Evolutionary conservation across 2,888 invertebrate genomes (phyloP), one percentile per base, ranked within the genome.

Genomic region (Plusia festucae): DNA sequence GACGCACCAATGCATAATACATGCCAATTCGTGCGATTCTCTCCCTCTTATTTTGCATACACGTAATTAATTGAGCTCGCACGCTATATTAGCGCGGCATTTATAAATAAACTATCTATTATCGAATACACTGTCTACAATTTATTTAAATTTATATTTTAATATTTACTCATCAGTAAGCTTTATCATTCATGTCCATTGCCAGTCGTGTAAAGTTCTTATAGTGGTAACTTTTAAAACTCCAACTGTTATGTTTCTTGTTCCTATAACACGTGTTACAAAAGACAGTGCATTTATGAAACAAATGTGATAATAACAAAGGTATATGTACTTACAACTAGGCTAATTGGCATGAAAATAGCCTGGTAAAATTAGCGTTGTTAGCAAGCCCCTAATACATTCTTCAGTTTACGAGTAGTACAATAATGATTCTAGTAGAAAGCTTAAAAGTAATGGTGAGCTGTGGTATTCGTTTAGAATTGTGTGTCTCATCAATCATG

Each of bases 1-100:
- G 82, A 82, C 77, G 81, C 81, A 72, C 82, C 82, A 79, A 82
- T 78, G 76, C 66, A 78, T 77, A 76, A 61, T 72, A 69, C 68
- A 72, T 72, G 58, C 53, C 44, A 69, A 70, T 81, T 84, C 80
- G 82, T 82, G 85, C 85, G 82, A 87, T 79, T 76, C 71, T 70
- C 73, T 84, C 68, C 66, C 52, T 51, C 60, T 58, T 66, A 46
- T 76, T 87, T 86, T 88, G 83, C 85, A 85, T 87, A 68, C 51
- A 73, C 74, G 73, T 59, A 67, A 65, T 76, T 63, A 65, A 72
- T 76, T 46, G 44, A 60, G 60, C 27, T 59, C 32, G 56, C 76
- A 68, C 61, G 77, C 74, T 72, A 77, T 75, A 64, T 74, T 65
- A 69, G 53, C 65, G 55, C 70, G 60, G 70, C 53, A 64, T 67